A percentile compares a stretch with the other conserved stretches of the same genome.
Evolutionary conservation across 2,113 vertebrate genomes (phyloP).

Genomic region (Micromys minutus): DNA sequence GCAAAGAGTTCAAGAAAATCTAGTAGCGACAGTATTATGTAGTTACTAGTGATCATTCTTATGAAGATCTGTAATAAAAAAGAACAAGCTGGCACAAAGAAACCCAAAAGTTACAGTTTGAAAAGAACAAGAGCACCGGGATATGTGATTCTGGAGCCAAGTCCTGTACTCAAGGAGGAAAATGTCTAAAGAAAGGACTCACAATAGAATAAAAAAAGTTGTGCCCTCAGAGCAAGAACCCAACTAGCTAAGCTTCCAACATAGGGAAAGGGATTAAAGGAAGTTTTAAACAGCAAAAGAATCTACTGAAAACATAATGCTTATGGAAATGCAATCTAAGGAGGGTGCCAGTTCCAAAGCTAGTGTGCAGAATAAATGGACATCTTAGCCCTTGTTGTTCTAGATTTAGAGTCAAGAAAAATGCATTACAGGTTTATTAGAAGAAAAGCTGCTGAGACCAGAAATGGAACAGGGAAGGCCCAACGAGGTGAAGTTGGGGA

Average conservation of each 20-base stretch:
- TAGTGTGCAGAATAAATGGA: not conserved
- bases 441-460: not conserved
- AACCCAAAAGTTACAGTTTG: not conserved
- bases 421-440: too few relatives aligned
- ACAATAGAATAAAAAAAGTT: not conserved
- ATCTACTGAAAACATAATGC: not conserved
- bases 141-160: not conserved
- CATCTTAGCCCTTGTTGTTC: not conserved
- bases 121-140: not conserved
- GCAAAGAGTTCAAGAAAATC: not conserved
- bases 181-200: not conserved
- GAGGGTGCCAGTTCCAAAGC: not conserved
- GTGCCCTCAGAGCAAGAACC: not conserved
- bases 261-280: not conserved
- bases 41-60: not conserved
- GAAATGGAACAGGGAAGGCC: not conserved
- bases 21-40: not conserved
- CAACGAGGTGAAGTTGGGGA: not conserved
- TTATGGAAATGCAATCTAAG: not conserved
- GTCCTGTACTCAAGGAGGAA: not conserved
- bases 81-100: not conserved
- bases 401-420: not conserved
- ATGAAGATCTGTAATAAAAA: not conserved
- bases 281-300: not conserved
- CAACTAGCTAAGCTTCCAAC: not conserved